A percentile compares a stretch with the other conserved stretches of the same genome.
These are phyloP conservation scores for Enteromius viviparus DNA, from an alignment of 2,797 vertebrate genomes.

Conservation along the genomic window DNA sequence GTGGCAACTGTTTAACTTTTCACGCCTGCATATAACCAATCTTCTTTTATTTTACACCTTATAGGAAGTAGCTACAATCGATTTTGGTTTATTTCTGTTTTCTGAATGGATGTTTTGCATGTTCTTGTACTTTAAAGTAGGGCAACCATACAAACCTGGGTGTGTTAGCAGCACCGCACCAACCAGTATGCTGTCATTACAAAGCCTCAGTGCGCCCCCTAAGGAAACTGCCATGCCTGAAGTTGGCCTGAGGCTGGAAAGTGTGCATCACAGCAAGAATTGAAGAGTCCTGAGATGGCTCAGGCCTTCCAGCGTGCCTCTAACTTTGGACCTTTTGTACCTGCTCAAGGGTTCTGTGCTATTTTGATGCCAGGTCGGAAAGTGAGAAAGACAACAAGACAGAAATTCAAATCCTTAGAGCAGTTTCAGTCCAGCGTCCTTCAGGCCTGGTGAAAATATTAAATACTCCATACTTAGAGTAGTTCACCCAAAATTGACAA, in stretches of 20 bases:
- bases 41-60: not conserved
- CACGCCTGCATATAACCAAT: not conserved
- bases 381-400: not conserved
- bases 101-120: not conserved
- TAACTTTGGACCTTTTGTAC: conserved; percentile 8
- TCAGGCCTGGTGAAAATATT: not conserved
- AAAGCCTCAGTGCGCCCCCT: not conserved
- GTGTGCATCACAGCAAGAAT: conserved; percentile 36
- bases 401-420: not conserved
- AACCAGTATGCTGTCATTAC: conserved; percentile 1
- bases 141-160: not conserved
- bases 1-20: not conserved
- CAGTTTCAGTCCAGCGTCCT: not conserved
- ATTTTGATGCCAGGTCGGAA: conserved; percentile 15
- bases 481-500: no score
- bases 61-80: not conserved
- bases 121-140: not conserved
- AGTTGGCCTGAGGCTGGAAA: conserved; percentile 32
- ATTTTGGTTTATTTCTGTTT: not conserved
- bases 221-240: not conserved
- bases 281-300: not conserved
- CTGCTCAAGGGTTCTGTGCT: not conserved
- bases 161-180: conserved; percentile 1
- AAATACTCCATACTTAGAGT: not conserved
- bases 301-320: not conserved